Percentiles rank a stretch among this genome's conserved stretches.
phyloP scores from a whole-genome alignment of 2,797 vertebrate species.

The Psittacula derbiana region DNA sequence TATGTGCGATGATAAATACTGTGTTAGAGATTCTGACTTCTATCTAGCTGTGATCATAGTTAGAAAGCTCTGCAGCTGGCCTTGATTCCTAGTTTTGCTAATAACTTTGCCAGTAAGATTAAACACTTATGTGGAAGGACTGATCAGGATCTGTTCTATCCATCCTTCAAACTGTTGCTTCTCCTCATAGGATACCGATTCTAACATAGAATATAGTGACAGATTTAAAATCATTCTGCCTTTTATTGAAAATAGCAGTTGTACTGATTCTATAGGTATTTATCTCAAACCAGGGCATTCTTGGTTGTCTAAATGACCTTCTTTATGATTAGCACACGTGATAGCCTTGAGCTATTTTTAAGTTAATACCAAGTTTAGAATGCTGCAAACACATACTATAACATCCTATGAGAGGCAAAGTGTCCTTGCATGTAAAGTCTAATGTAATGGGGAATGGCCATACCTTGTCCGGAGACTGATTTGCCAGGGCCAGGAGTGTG shows the following conservation, averaged over 20 bases:
- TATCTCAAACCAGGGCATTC: background rate
- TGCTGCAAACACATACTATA: background rate
- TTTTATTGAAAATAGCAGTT: background rate
- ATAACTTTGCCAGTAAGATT: background rate
- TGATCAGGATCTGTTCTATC: background rate
- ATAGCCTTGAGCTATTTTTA: background rate
- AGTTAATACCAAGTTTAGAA: background rate
- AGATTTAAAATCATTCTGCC: background rate
- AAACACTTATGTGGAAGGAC: background rate
- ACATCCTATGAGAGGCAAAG: background rate
- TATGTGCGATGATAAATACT: background rate
- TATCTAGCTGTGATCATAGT: background rate
- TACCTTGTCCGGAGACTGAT: constrained; percentile 90
- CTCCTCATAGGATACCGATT: background rate
- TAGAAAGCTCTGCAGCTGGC: background rate
- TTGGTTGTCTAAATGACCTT: background rate
- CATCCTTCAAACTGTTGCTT: background rate
- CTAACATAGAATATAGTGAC: background rate
- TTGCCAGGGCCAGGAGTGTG: constrained; percentile 97
- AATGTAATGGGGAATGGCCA: background rate
- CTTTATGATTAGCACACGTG: background rate
- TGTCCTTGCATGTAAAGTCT: background rate
- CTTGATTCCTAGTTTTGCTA: background rate
- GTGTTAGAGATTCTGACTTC: background rate
- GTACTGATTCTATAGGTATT: background rate